Percentiles rank a stretch among this genome's conserved stretches.
Evolutionary conservation across 2,113 vertebrate genomes (phyloP).

Genomic region (Carassius carassius): DNA sequence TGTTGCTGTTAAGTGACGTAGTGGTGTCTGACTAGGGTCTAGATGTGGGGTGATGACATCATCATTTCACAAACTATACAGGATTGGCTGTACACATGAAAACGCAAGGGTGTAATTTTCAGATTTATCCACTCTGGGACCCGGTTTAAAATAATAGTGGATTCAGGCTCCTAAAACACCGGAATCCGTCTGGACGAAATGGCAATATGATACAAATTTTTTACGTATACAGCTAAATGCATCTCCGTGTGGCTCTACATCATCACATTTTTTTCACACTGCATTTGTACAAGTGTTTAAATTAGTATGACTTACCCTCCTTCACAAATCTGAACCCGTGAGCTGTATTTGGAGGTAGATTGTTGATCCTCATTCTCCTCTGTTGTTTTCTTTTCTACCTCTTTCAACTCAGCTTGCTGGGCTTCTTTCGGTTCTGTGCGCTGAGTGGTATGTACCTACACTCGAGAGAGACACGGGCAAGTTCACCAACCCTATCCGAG

Average conservation of each 20-base stretch:
- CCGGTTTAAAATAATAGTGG: too few species aligned
- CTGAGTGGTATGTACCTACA: constrained; percentile 67
- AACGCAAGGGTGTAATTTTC: too few species aligned
- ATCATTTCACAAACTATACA: too few species aligned
- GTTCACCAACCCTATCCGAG: constrained; percentile 73
- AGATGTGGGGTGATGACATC: too few species aligned
- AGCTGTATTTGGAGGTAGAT: constrained; percentile 76
- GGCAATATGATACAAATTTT: too few species aligned
- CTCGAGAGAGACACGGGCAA: constrained; percentile 72
- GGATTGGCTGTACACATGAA: too few species aligned
- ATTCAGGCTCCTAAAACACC: too few species aligned
- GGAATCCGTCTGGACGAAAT: too few species aligned
- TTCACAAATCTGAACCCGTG: constrained; percentile 85
- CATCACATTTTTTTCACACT: neutral
- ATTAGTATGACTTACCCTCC: constrained; percentile 79
- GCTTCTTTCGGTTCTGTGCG: constrained; percentile 48
- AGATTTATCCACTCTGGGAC: too few species aligned
- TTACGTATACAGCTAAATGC: too few species aligned
- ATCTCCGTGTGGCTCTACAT: neutral
- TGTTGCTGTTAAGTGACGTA: too few species aligned
- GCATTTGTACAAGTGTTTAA: neutral
- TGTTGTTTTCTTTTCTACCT: constrained; percentile 38
- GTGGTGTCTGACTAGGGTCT: too few species aligned
- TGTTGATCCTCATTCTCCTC: constrained; percentile 68
- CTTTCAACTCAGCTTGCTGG: constrained; percentile 45